phyloP scores from a whole-genome alignment of 2,113 vertebrate species.

The Ctenodactylus gundi region DNA sequence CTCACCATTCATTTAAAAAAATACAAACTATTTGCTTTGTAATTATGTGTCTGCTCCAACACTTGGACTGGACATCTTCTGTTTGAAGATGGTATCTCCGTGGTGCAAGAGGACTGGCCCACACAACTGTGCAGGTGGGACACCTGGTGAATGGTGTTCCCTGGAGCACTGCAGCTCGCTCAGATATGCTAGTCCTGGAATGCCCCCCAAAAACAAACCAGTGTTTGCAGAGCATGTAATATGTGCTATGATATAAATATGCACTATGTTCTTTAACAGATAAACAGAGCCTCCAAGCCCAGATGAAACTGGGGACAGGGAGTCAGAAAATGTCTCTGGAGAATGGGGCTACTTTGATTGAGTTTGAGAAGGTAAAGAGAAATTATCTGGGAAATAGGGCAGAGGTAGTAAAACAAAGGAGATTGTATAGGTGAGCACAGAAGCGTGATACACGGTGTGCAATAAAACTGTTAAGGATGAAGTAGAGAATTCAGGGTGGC shows the following conservation, averaged over 20 bases:
- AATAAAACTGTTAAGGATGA: background rate
- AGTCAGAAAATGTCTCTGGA: background rate
- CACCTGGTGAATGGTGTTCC: background rate
- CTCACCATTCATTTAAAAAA: background rate
- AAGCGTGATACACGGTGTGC: background rate
- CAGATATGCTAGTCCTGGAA: background rate
- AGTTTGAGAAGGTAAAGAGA: background rate
- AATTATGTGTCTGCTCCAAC: background rate
- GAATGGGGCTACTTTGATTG: background rate
- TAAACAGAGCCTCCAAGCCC: background rate
- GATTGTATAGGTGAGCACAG: background rate
- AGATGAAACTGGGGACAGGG: background rate
- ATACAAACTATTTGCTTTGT: background rate
- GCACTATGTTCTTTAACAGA: background rate
- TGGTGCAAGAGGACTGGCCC: background rate
- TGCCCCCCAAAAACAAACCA: background rate
- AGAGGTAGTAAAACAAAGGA: background rate
- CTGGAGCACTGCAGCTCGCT: background rate
- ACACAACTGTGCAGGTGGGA: background rate
- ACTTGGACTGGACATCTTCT: background rate
- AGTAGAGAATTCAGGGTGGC: background rate
- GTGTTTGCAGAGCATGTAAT: background rate
- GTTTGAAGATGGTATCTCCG: background rate
- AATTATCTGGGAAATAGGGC: background rate
- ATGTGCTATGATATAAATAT: background rate